Evolutionary conservation across 2,888 invertebrate species (phyloP).

Genomic region (Altica lythri): DNA sequence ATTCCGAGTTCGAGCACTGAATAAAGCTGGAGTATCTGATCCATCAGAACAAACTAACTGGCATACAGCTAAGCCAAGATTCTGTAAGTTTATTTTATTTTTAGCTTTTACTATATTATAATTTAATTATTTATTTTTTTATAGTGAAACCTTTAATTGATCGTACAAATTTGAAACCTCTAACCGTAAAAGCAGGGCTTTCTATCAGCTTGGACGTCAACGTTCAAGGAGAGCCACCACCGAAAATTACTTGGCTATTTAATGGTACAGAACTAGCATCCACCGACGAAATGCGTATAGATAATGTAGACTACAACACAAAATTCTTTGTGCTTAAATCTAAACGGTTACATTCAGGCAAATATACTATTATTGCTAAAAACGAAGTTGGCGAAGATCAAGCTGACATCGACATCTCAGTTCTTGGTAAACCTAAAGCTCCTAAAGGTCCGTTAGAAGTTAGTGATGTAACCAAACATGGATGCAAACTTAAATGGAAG

Average conservation of each 20-base stretch:
- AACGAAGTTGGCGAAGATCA: slow-evolving; percentile 93
- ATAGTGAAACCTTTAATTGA: slow-evolving; percentile 94
- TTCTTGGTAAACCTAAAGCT: slow-evolving; percentile 76
- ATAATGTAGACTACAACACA: slow-evolving; percentile 87
- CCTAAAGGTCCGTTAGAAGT: slow-evolving; percentile 89
- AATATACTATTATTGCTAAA: slow-evolving; percentile 86
- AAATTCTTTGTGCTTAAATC: slow-evolving; percentile 86
- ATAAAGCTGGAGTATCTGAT: slow-evolving; percentile 92
- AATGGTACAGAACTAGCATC: slow-evolving; percentile 70
- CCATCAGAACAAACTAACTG: slow-evolving; percentile 91
- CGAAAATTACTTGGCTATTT: slow-evolving; percentile 87
- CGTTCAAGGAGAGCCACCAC: slow-evolving; percentile 91
- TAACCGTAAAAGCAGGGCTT: slow-evolving; percentile 86
- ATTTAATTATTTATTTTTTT: slow-evolving; percentile 30
- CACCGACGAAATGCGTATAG: slow-evolving; percentile 70
- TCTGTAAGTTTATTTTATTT: slow-evolving; percentile 70
- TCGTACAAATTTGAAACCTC: slow-evolving; percentile 82
- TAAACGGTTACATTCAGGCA: slow-evolving; percentile 81
- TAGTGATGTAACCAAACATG: slow-evolving; percentile 86
- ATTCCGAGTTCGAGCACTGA: slow-evolving; percentile 91
- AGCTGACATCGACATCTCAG: slow-evolving; percentile 87
- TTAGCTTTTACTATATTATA: background rate
- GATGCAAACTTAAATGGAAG: slow-evolving; percentile 90
- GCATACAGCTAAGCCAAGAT: slow-evolving; percentile 87
- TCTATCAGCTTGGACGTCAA: slow-evolving; percentile 86